A percentile compares a stretch with the other conserved stretches of the same genome.
These are phyloP conservation scores for Crotalus tigris DNA, from an alignment of 2,113 vertebrate genomes.

Conservation along the genomic window DNA sequence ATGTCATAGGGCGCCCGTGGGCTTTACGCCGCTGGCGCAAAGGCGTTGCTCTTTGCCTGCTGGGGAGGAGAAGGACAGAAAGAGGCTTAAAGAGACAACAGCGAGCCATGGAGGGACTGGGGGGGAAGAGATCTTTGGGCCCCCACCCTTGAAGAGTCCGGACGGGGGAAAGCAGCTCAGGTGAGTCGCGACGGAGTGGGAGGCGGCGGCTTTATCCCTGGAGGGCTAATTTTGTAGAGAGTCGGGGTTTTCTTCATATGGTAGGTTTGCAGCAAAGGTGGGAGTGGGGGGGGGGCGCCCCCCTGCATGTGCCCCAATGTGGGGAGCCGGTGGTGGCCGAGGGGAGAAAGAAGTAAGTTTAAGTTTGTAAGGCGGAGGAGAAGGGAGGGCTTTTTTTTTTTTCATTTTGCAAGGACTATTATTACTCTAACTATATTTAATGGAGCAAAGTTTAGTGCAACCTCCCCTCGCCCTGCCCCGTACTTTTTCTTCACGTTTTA, in stretches of 20 bases:
- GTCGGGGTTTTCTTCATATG: neutral
- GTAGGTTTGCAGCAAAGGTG: neutral
- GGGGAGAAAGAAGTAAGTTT: neutral
- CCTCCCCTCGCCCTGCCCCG: neutral
- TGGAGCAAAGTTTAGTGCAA: neutral
- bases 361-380: neutral
- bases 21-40: conserved; percentile 47
- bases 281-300: neutral
- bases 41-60: conserved; percentile 12
- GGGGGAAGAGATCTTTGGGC: conserved; percentile 12
- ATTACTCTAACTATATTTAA: neutral
- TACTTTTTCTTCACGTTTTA: neutral
- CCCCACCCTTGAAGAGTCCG: conserved; percentile 32
- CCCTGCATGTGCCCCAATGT: neutral
- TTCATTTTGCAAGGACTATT: neutral
- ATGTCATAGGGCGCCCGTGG: neutral
- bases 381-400: neutral
- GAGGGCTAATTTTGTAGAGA: neutral
- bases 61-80: conserved; percentile 18
- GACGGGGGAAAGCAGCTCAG: conserved; percentile 9
- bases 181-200: neutral
- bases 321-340: neutral
- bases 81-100: conserved; percentile 35
- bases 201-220: neutral
- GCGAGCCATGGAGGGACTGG: conserved; percentile 28